phyloP scores from a whole-genome alignment of 1,140 invertebrate species.

The Helicorthomorpha holstii region DNA sequence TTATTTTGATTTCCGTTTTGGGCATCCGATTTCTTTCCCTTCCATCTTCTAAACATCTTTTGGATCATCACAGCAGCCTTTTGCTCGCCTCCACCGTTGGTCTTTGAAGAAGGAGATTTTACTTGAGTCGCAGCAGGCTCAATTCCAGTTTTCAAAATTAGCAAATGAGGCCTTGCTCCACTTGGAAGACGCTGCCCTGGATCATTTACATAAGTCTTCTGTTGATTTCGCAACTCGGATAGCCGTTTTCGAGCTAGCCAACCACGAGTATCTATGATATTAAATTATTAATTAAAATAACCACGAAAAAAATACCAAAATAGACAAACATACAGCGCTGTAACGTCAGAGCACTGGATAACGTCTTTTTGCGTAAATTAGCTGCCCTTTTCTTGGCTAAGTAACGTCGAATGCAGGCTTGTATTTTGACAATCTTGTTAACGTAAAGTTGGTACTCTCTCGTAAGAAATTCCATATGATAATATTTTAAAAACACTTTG shows the following conservation, averaged over 20 bases:
- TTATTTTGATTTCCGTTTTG: too few relatives aligned
- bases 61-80: conserved; percentile 17
- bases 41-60: conserved; percentile 22
- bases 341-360: conserved; percentile 26
- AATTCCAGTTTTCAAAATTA: too few relatives aligned
- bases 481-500: conserved; percentile 71
- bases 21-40: too few relatives aligned
- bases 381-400: conserved; percentile 36
- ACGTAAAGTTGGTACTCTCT: conserved; percentile 56
- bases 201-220: too few relatives aligned
- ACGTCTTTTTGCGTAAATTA: conserved; percentile 29
- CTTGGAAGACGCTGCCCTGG: too few relatives aligned
- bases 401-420: conserved; percentile 51
- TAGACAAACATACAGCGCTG: conserved; percentile 17
- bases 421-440: conserved; percentile 47
- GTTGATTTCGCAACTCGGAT: too few relatives aligned
- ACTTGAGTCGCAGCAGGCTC: too few relatives aligned
- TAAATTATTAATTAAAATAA: neutral
- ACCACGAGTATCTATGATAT: conserved; percentile 7
- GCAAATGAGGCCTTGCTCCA: too few relatives aligned
- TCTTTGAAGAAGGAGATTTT: too few relatives aligned
- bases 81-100: too few relatives aligned
- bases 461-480: conserved; percentile 62
- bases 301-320: neutral
- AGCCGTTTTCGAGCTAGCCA: conserved; percentile 6